Percentiles rank a stretch among this genome's conserved stretches.
Evolutionary conservation across 2,113 vertebrate genomes (phyloP).

Genomic region (Protobothrops flavoviridis): DNA sequence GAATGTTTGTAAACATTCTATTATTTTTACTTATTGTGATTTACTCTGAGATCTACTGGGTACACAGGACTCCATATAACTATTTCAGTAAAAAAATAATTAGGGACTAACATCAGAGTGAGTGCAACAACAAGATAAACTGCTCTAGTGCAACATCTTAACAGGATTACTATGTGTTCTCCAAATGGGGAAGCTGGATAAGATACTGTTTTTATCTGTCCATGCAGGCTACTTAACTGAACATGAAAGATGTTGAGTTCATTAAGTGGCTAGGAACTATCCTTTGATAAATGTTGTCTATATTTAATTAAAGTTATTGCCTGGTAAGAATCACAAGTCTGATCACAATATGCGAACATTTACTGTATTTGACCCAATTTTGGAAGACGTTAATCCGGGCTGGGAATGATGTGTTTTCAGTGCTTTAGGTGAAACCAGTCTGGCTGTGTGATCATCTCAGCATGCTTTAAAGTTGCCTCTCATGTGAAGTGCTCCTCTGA

Average conservation of each 20-base stretch:
- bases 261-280: background rate
- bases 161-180: background rate
- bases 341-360: background rate
- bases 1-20: background rate
- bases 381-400: background rate
- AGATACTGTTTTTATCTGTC: background rate
- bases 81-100: background rate
- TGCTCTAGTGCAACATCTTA: background rate
- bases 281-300: background rate
- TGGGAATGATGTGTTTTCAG: background rate
- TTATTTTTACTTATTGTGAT: background rate
- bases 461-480: background rate
- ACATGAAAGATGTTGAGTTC: background rate
- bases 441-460: background rate
- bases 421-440: background rate
- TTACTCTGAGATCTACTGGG: background rate
- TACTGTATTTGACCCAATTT: background rate
- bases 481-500: background rate
- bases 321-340: background rate
- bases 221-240: background rate
- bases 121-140: background rate
- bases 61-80: background rate
- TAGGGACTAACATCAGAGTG: background rate
- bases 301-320: background rate
- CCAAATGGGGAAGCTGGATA: background rate